Evolutionary conservation across 1,140 invertebrate species (phyloP).

Genomic region (Drosophila burlai): DNA sequence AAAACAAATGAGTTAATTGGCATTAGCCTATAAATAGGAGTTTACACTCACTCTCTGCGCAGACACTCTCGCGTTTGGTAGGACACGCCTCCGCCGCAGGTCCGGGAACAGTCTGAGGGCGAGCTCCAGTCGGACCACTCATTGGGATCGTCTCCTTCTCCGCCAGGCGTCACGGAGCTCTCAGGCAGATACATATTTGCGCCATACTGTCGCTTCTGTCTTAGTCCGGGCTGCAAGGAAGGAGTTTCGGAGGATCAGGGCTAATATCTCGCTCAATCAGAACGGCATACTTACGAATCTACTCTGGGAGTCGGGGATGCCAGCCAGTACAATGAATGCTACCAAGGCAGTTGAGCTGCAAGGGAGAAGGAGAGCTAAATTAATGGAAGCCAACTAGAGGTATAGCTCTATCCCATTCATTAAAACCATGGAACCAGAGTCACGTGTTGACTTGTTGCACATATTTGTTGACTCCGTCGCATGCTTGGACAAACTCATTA

Average conservation of each 20-base stretch:
- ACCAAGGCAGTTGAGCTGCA: constrained; percentile 84
- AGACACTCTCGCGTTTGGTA: constrained; percentile 90
- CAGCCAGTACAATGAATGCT: constrained; percentile 76
- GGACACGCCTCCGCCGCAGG: constrained; percentile 96
- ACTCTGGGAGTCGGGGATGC: constrained; percentile 69
- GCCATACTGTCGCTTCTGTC: constrained; percentile 91
- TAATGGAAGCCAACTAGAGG: constrained; percentile 47
- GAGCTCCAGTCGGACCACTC: constrained; percentile 92
- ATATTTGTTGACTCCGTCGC: constrained; percentile 71
- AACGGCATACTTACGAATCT: constrained; percentile 80
- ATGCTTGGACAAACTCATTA: constrained; percentile 70
- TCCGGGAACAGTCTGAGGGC: constrained; percentile 91
- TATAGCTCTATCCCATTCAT: constrained; percentile 51
- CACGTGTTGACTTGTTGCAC: constrained; percentile 80
- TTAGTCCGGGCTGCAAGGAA: constrained; percentile 85
- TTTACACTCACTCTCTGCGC: constrained; percentile 87
- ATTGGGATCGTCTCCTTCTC: constrained; percentile 86
- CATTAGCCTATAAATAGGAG: neutral
- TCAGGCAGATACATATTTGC: constrained; percentile 89
- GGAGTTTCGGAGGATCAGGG: neutral
- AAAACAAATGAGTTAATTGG: neutral
- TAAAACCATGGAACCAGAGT: constrained; percentile 48
- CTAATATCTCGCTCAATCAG: no score
- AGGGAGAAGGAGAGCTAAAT: constrained; percentile 32
- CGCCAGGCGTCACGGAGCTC: constrained; percentile 89